Percentiles rank a stretch among this genome's conserved stretches.
phyloP scores from a whole-genome alignment of 2,113 vertebrate species.

The Hippolais icterina region DNA sequence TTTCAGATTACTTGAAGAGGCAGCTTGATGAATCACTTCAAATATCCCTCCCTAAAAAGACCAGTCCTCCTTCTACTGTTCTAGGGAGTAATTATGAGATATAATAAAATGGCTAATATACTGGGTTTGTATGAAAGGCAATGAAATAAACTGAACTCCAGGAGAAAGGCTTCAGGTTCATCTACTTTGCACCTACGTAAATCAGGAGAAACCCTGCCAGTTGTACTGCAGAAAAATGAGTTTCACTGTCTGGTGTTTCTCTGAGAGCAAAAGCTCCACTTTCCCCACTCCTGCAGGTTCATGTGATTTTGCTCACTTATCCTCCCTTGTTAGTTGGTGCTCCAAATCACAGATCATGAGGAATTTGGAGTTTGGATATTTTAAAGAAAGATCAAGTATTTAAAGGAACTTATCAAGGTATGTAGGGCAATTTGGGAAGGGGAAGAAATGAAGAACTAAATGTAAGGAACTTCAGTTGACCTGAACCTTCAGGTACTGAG shows the following conservation, averaged over 20 bases:
- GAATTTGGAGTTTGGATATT: background rate
- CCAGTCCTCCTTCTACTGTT: background rate
- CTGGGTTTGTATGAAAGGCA: background rate
- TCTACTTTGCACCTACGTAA: background rate
- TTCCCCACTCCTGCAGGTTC: accelerated
- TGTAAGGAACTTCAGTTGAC: background rate
- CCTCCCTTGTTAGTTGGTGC: background rate
- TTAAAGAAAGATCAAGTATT: background rate
- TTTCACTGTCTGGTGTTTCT: background rate
- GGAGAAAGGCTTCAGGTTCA: background rate
- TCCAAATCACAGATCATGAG: background rate
- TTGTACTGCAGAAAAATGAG: background rate
- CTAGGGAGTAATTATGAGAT: background rate
- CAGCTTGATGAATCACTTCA: background rate
- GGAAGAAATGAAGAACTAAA: background rate
- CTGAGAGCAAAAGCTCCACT: background rate
- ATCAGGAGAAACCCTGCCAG: background rate
- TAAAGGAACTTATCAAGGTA: background rate
- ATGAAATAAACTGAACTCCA: background rate
- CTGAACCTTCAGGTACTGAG: background rate
- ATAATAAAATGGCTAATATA: background rate
- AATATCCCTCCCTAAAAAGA: background rate
- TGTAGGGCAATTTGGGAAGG: background rate
- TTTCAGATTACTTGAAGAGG: background rate
- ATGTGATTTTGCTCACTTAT: background rate